Evolutionary conservation across 1,140 invertebrate genomes (phyloP).

Genomic region (Paralvinella palmiformis): DNA sequence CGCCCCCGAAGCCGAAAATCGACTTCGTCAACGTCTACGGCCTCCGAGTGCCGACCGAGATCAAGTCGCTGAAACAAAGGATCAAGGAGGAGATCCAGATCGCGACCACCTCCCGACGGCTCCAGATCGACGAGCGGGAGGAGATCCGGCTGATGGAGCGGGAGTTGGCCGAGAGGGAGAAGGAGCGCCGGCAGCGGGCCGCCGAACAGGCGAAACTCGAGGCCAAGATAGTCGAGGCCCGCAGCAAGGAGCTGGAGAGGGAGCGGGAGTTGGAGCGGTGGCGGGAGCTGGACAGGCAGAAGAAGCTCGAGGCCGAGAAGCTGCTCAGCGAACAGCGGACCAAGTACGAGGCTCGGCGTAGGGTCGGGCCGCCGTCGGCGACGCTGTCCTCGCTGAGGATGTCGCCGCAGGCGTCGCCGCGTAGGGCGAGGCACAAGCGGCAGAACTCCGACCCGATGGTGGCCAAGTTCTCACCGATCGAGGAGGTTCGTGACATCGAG

Average conservation of each 20-base stretch:
- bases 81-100: conserved; percentile 56
- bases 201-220: not conserved
- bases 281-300: not conserved
- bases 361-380: conserved; percentile 30
- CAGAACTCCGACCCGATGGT: conserved; percentile 48
- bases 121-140: conserved; percentile 50
- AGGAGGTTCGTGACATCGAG: conserved; percentile 53
- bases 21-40: conserved; percentile 39
- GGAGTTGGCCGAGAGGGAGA: conserved; percentile 33
- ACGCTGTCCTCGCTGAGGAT: conserved; percentile 41
- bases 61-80: conserved; percentile 55
- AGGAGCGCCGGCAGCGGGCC: conserved; percentile 22
- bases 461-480: conserved; percentile 55
- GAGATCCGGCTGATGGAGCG: conserved; percentile 44
- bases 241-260: not conserved
- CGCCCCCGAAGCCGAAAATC: not conserved
- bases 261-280: not conserved
- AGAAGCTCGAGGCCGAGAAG: not conserved
- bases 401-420: conserved; percentile 43
- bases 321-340: not conserved
- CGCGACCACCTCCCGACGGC: conserved; percentile 49
- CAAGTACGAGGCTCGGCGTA: not conserved
- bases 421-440: conserved; percentile 41
- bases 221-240: not conserved
- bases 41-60: conserved; percentile 20